These are phyloP conservation scores for Myotis brandtii DNA, from an alignment of 2,113 vertebrate species.

Conservation along the genomic window DNA sequence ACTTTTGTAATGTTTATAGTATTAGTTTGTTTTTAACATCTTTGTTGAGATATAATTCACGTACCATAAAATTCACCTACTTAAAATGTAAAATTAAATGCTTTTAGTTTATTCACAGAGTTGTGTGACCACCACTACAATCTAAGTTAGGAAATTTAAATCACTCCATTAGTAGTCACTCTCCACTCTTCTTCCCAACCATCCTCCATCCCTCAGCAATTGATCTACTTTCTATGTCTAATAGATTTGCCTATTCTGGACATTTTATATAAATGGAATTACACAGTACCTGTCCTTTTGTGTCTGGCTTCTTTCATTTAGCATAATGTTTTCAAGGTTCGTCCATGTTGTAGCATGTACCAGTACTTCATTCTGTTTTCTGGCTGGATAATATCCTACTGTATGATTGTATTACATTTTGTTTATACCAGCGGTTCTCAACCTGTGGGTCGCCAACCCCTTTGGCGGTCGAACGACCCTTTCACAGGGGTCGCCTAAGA, in stretches of 20 bases:
- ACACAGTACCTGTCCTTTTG: not conserved
- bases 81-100: not conserved
- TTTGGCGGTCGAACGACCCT: too few species aligned
- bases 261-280: not conserved
- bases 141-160: not conserved
- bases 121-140: not conserved
- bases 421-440: not conserved
- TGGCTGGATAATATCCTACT: not conserved
- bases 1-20: not conserved
- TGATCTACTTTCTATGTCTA: not conserved
- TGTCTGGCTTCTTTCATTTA: not conserved
- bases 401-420: not conserved
- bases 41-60: conserved; percentile 10
- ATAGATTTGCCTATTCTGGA: not conserved
- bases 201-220: not conserved
- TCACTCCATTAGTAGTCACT: not conserved
- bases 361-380: not conserved
- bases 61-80: not conserved
- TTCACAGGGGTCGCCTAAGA: too few species aligned
- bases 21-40: conserved; percentile 19
- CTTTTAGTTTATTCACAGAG: not conserved
- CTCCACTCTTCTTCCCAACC: not conserved
- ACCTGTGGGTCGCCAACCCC: too few species aligned
- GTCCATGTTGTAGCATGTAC: not conserved
- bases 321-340: not conserved